These are phyloP conservation scores for Hylyphantes graminicola DNA, from an alignment of 1,140 invertebrate genomes.

Conservation along the genomic window DNA sequence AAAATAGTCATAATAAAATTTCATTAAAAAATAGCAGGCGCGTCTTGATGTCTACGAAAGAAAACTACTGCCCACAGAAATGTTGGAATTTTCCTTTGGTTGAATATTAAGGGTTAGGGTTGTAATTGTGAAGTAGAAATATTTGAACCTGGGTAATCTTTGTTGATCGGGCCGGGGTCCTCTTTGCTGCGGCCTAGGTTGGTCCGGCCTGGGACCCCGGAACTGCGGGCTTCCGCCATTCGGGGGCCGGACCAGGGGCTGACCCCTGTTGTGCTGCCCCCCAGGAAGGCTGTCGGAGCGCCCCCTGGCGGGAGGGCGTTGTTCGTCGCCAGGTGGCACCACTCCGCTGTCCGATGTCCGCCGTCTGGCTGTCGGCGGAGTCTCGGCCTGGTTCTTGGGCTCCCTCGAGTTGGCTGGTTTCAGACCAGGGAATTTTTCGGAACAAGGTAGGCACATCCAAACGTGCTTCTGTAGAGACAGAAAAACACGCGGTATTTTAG, in stretches of 20 bases:
- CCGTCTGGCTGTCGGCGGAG: not conserved
- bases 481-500: not conserved
- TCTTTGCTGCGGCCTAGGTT: slow-evolving; percentile 18
- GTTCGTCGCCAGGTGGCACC: not conserved
- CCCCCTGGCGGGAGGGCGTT: slow-evolving; percentile 20
- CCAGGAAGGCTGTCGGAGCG: slow-evolving; percentile 48
- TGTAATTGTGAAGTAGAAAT: too few relatives aligned
- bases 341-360: slow-evolving; percentile 36
- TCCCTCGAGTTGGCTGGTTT: not conserved
- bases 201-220: slow-evolving; percentile 5
- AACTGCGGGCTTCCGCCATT: not conserved
- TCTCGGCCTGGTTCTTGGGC: slow-evolving; percentile 5
- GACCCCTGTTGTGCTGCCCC: not conserved
- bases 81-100: too few relatives aligned
- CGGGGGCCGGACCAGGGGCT: not conserved
- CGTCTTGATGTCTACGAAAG: too few relatives aligned
- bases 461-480: slow-evolving; percentile 46
- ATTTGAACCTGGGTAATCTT: too few relatives aligned
- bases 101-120: too few relatives aligned
- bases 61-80: too few relatives aligned
- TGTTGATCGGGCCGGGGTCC: not conserved
- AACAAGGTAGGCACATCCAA: slow-evolving; percentile 47
- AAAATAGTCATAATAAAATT: too few relatives aligned
- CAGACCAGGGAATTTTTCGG: slow-evolving; percentile 41
- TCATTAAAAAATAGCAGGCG: too few relatives aligned